Base-by-base conservation (phyloP, 2,797 vertebrate genomes). In the Sebastes iracundus region DNA sequence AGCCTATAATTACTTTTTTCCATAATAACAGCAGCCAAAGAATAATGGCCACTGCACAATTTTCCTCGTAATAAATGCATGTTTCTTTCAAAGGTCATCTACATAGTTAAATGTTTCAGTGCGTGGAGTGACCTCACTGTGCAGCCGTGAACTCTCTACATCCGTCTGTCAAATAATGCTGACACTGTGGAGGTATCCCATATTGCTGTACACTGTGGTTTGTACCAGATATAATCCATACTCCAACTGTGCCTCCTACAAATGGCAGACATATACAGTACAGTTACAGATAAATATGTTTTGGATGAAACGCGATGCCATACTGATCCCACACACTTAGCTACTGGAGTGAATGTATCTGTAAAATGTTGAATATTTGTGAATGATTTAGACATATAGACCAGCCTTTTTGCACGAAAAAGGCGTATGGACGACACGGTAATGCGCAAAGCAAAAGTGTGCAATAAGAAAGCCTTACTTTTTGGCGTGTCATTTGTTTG, bases 1-100 rank as follows among this genome's bases (percentile, higher is more conserved):
- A 55, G 38, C 38, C 38, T 42, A 14, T 81, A 75, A 84, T 88
- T 79, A 75, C 65, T 72, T 79, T 33, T 80, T 33, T 70, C 25
- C 64, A 27, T 77, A 80, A 72, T 63, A 72, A 77, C 27, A 60
- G 62, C 27, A 73, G 28, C 27, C 75, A 70, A 65, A 64, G 68
- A 87, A 72, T 69, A 75, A 83, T 79, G 53, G 33, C 32, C 16
- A 20, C 2, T 27, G 46, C 52, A 58, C 53, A 73, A 6, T 72
- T 70, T 38, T n/a, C 28, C 38, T 78, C 7, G 4, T 73, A 65
- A 70, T 60, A 67, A 66, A 72, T 80, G 53, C 33, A 20, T 25
- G 35, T 49, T 61, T 72, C 49, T 72, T 66, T 60, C 32, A 82
- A 89, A 85, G 67, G 59, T 62, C 74, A 78, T 71, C 27, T 58